phyloP scores from a whole-genome alignment of 2,113 vertebrate species.

The Colaptes auratus region DNA sequence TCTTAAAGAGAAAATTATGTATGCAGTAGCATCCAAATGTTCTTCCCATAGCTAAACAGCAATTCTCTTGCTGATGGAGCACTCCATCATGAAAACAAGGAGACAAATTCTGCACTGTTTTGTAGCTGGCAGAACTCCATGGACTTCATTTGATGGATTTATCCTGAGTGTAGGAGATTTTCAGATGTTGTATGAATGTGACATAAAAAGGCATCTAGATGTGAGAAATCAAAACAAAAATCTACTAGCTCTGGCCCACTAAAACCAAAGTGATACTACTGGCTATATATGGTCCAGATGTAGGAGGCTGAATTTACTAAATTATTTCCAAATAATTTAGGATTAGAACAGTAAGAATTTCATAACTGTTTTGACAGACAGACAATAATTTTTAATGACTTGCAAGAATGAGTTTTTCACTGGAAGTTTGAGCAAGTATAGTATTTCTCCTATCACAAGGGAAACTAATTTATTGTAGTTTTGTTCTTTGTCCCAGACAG shows the following conservation, averaged over 20 bases:
- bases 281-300: neutral
- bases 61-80: slow-evolving; percentile 11
- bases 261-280: neutral
- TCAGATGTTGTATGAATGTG: neutral
- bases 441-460: neutral
- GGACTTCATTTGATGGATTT: slow-evolving; percentile 33
- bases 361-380: neutral
- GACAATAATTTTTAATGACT: neutral
- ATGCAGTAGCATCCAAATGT: neutral
- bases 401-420: neutral
- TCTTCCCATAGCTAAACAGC: slow-evolving; percentile 11
- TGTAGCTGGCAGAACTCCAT: slow-evolving; percentile 21
- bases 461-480: neutral
- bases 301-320: neutral
- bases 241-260: neutral
- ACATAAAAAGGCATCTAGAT: neutral
- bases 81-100: neutral
- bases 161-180: neutral
- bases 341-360: neutral
- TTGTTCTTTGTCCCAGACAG: neutral
- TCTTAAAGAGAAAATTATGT: neutral
- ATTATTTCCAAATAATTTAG: neutral
- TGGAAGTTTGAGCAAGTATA: neutral
- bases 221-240: neutral
- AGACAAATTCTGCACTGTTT: neutral